These are phyloP conservation scores for Aricia artaxerxes DNA, from an alignment of 2,888 invertebrate genomes.

Conservation along the genomic window DNA sequence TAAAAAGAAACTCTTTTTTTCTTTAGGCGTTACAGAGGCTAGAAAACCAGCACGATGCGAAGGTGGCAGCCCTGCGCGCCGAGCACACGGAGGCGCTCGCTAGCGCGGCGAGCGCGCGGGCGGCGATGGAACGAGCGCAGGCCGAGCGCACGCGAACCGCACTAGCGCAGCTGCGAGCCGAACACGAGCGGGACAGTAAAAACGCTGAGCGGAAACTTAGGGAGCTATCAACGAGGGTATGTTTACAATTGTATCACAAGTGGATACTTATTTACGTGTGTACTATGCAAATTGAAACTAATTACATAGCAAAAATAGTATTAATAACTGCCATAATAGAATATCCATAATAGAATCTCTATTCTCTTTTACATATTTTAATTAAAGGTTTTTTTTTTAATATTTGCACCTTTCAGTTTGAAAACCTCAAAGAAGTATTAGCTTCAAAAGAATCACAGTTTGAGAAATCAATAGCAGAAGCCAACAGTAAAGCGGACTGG, in stretches of 20 bases:
- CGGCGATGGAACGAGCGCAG: slow-evolving; percentile 57
- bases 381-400: too few species aligned
- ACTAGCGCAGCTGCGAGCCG: slow-evolving; percentile 59
- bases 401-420: slow-evolving; percentile 74
- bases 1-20: neutral
- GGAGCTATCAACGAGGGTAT: slow-evolving; percentile 62
- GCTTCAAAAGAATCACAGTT: slow-evolving; percentile 82
- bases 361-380: too few species aligned
- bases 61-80: slow-evolving; percentile 49
- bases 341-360: too few species aligned
- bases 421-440: slow-evolving; percentile 83
- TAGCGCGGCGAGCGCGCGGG: slow-evolving; percentile 51
- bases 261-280: neutral
- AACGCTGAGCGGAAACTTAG: slow-evolving; percentile 65
- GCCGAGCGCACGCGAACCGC: slow-evolving; percentile 65
- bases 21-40: slow-evolving; percentile 59
- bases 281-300: too few species aligned
- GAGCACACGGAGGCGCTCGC: slow-evolving; percentile 54
- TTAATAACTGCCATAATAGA: too few species aligned
- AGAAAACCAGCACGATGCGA: slow-evolving; percentile 55
- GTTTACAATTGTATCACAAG: slow-evolving; percentile 32
- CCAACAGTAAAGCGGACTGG: slow-evolving; percentile 84
- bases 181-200: slow-evolving; percentile 56
- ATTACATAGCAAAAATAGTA: too few species aligned
- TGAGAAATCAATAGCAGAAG: slow-evolving; percentile 77